phyloP scores from a whole-genome alignment of 2,888 invertebrate genomes.

The Octonoba sinensis region DNA sequence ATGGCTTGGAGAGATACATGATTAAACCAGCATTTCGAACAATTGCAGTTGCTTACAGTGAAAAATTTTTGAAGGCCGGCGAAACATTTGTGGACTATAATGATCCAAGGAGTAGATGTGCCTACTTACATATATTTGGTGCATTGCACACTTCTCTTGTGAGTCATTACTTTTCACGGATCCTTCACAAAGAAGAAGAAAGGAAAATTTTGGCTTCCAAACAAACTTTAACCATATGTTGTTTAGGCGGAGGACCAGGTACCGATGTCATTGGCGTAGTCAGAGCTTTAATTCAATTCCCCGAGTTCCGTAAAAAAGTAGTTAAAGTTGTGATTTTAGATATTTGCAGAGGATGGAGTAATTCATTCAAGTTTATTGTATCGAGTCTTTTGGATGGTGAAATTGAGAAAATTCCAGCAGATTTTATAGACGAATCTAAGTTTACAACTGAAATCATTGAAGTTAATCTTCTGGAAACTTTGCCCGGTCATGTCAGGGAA shows the following conservation, averaged over 20 bases:
- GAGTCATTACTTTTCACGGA: slow-evolving; percentile 26
- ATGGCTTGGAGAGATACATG: neutral
- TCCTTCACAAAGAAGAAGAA: neutral
- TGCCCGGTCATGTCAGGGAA: slow-evolving; percentile 10
- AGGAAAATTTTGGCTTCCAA: neutral
- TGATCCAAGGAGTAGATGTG: slow-evolving; percentile 34
- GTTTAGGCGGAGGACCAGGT: slow-evolving; percentile 46
- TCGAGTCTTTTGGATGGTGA: slow-evolving; percentile 19
- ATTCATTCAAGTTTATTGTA: slow-evolving; percentile 35
- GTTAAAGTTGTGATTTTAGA: slow-evolving; percentile 37
- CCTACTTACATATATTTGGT: slow-evolving; percentile 41
- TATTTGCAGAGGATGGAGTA: slow-evolving; percentile 43
- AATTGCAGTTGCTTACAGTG: slow-evolving; percentile 20
- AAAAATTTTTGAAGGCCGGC: slow-evolving; percentile 13
- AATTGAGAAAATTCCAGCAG: slow-evolving; percentile 21
- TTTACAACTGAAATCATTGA: slow-evolving; percentile 27
- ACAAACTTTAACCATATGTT: slow-evolving; percentile 29
- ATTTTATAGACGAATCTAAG: slow-evolving; percentile 16
- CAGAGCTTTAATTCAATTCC: slow-evolving; percentile 21
- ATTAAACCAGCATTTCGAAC: slow-evolving; percentile 4
- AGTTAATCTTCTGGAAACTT: slow-evolving; percentile 20
- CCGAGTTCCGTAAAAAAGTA: slow-evolving; percentile 21
- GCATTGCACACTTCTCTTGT: slow-evolving; percentile 33
- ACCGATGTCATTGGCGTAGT: slow-evolving; percentile 41
- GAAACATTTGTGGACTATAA: slow-evolving; percentile 38